phyloP scores from a whole-genome alignment of 2,888 invertebrate genomes.

The Netelia melanura region DNA sequence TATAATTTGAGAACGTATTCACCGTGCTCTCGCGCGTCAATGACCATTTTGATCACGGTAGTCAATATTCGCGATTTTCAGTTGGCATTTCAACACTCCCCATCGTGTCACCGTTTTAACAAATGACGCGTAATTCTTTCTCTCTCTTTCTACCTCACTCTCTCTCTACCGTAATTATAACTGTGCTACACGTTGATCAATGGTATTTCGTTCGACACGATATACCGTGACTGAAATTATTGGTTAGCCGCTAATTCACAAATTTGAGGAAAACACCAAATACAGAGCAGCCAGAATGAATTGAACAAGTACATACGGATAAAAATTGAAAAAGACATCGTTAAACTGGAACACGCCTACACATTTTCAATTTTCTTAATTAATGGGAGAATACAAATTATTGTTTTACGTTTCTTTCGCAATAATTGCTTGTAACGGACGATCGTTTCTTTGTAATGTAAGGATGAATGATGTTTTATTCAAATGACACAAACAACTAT shows the following conservation, averaged over 20 bases:
- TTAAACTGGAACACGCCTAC: too few relatives aligned
- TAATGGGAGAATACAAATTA: background rate
- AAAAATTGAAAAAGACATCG: too few relatives aligned
- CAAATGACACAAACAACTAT: background rate
- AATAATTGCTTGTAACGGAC: background rate
- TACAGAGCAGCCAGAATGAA: background rate
- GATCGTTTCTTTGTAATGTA: background rate
- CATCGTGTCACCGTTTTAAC: conserved; percentile 27
- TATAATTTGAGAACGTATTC: conserved; percentile 64
- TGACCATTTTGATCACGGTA: conserved; percentile 47
- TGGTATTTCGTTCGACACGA: conserved; percentile 16
- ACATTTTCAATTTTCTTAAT: too few relatives aligned
- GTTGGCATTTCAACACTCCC: conserved; percentile 47
- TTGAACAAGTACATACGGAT: too few relatives aligned
- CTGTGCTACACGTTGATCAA: conserved; percentile 24
- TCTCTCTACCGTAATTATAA: conserved; percentile 5
- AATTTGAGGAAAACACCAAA: conserved; percentile 32
- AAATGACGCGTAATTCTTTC: conserved; percentile 20
- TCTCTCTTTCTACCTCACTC: conserved; percentile 19
- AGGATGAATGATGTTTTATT: background rate
- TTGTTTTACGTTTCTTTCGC: background rate
- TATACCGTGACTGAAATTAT: conserved; percentile 34
- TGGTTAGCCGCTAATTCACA: conserved; percentile 13
- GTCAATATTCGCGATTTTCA: conserved; percentile 40
- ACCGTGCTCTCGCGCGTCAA: conserved; percentile 55